A percentile compares a stretch with the other conserved stretches of the same genome.
Evolutionary conservation across 2,888 invertebrate genomes (phyloP).

Genomic region (Nowickia ferox): DNA sequence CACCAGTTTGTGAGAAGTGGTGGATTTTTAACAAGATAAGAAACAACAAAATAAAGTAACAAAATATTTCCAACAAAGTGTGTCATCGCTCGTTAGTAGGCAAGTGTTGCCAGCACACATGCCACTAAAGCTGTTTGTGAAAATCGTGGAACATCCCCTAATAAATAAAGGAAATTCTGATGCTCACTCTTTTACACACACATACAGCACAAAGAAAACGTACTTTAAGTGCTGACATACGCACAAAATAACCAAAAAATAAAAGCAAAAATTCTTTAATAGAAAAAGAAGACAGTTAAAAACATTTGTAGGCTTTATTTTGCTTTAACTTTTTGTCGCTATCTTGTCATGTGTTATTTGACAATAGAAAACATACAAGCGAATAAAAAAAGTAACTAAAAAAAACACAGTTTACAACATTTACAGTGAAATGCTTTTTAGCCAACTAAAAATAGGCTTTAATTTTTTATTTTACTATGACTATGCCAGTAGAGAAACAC

Average conservation of each 20-base stretch:
- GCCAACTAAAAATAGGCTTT: slow-evolving; percentile 59
- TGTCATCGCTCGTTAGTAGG: slow-evolving; percentile 64
- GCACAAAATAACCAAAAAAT: slow-evolving; percentile 38
- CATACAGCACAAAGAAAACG: neutral
- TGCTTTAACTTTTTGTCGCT: slow-evolving; percentile 48
- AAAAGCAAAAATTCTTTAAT: slow-evolving; percentile 5
- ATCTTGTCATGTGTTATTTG: slow-evolving; percentile 54
- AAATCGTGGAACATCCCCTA: slow-evolving; percentile 65
- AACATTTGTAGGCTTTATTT: slow-evolving; percentile 64
- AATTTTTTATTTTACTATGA: slow-evolving; percentile 14
- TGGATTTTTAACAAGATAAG: slow-evolving; percentile 69
- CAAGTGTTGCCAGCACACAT: slow-evolving; percentile 50
- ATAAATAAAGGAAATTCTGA: slow-evolving; percentile 35
- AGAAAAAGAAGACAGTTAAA: slow-evolving; percentile 20
- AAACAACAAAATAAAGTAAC: slow-evolving; percentile 19
- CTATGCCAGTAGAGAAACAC: neutral
- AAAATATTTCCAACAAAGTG: slow-evolving; percentile 44
- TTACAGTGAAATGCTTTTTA: slow-evolving; percentile 57
- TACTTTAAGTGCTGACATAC: slow-evolving; percentile 62
- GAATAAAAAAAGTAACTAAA: neutral
- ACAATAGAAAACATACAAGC: slow-evolving; percentile 43
- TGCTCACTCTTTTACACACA: slow-evolving; percentile 7
- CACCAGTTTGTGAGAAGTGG: slow-evolving; percentile 64
- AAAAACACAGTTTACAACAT: slow-evolving; percentile 22
- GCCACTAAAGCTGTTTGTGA: slow-evolving; percentile 28